Evolutionary conservation across 2,888 invertebrate genomes (phyloP).

Genomic region (Clanis bilineata): DNA sequence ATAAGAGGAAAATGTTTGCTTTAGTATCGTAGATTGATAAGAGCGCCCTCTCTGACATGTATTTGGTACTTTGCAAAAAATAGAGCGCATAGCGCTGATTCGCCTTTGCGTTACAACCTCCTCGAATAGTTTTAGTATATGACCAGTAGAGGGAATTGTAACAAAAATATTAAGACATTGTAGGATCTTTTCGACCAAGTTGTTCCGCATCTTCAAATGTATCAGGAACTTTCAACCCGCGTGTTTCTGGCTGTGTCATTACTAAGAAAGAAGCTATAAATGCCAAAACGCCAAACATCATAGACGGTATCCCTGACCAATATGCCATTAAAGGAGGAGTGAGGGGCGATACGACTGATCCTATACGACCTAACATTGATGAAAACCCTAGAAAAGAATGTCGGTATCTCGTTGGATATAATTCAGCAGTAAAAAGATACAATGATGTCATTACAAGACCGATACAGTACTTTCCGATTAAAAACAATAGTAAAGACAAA

Average conservation of each 20-base stretch:
- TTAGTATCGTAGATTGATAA: not conserved
- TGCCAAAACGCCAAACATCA: constrained; percentile 66
- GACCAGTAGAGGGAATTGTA: not conserved
- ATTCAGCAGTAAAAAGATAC: constrained; percentile 86
- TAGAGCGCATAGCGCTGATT: not conserved
- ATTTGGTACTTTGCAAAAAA: not conserved
- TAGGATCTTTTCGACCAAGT: constrained; percentile 43
- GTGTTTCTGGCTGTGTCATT: constrained; percentile 70
- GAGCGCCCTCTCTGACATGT: not conserved
- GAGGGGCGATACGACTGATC: constrained; percentile 86
- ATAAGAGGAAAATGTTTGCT: too few relatives aligned
- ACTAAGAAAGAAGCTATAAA: constrained; percentile 59
- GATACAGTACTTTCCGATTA: constrained; percentile 85
- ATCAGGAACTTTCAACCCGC: constrained; percentile 64
- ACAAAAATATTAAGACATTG: constrained; percentile 10
- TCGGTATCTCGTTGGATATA: constrained; percentile 86
- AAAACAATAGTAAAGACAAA: constrained; percentile 68
- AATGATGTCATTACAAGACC: constrained; percentile 85
- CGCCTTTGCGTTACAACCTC: not conserved
- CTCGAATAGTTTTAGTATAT: not conserved
- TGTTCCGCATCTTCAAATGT: constrained; percentile 73
- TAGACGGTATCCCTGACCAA: constrained; percentile 69
- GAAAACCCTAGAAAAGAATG: constrained; percentile 86
- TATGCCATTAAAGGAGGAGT: constrained; percentile 84
- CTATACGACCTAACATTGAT: constrained; percentile 87